Conservation (phyloP, 2,888 invertebrate genomes). For the Elegia similella region DNA sequence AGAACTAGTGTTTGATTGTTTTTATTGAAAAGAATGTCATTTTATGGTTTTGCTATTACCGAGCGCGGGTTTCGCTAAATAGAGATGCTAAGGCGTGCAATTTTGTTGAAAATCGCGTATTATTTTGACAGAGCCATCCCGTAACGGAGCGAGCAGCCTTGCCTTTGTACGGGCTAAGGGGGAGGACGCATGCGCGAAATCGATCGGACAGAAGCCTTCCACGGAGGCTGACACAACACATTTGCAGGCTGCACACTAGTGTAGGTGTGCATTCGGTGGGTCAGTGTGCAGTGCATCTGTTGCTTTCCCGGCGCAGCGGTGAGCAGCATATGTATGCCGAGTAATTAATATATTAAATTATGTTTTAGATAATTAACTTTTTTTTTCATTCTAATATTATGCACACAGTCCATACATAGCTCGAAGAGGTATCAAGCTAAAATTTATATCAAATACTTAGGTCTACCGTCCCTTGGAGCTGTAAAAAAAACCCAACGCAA, state of each 20-base stretch:
- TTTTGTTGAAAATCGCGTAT: slow-evolving; percentile 53
- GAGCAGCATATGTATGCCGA: background rate
- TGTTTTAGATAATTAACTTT: background rate
- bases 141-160: slow-evolving; percentile 58
- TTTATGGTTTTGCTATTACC: slow-evolving; percentile 19
- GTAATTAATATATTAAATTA: background rate
- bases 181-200: slow-evolving; percentile 64
- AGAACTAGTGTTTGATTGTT: background rate
- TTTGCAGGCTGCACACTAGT: background rate
- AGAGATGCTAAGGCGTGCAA: slow-evolving; percentile 38
- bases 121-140: slow-evolving; percentile 69
- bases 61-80: slow-evolving; percentile 14
- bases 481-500: no score
- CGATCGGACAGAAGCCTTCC: slow-evolving; percentile 62
- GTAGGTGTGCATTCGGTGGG: background rate
- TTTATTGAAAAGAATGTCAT: slow-evolving; percentile 17
- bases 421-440: no score
- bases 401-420: no score
- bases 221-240: slow-evolving; percentile 30
- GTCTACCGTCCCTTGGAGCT: no score
- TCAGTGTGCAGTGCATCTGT: slow-evolving; percentile 9
- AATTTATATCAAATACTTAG: no score
- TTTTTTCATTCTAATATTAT: background rate
- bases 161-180: slow-evolving; percentile 64
- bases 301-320: slow-evolving; percentile 2